These are phyloP conservation scores for Seriola rivoliana DNA, from an alignment of 2,113 vertebrate genomes.

Conservation along the genomic window DNA sequence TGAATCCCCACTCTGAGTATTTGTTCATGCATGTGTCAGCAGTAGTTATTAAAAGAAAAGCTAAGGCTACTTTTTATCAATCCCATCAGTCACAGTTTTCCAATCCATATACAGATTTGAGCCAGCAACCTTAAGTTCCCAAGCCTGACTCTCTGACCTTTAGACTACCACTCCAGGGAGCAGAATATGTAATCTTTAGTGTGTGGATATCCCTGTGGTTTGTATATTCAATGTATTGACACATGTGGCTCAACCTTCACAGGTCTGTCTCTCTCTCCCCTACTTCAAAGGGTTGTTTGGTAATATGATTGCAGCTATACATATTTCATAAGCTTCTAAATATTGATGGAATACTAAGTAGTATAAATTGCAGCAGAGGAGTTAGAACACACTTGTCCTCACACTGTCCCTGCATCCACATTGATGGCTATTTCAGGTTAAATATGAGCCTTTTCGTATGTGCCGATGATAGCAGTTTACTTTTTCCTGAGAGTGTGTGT, in stretches of 20 bases:
- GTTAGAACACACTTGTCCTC: slow-evolving; percentile 9
- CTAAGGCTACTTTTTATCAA: background rate
- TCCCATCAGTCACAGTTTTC: slow-evolving; percentile 2
- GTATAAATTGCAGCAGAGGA: slow-evolving; percentile 43
- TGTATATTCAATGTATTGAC: slow-evolving; percentile 52
- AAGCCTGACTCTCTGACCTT: slow-evolving; percentile 11
- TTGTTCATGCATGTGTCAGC: background rate
- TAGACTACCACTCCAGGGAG: slow-evolving; percentile 14
- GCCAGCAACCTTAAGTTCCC: slow-evolving; percentile 22
- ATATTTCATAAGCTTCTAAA: slow-evolving; percentile 73
- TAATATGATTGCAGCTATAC: slow-evolving; percentile 55
- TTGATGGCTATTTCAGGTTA: slow-evolving; percentile 63
- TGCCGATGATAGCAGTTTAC: slow-evolving; percentile 28
- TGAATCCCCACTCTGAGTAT: background rate
- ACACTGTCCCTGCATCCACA: slow-evolving; percentile 29
- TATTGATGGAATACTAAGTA: slow-evolving; percentile 52
- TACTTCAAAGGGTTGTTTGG: slow-evolving; percentile 62
- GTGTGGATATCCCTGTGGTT: slow-evolving; percentile 37
- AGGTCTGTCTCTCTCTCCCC: slow-evolving; percentile 40
- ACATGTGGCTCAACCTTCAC: slow-evolving; percentile 36
- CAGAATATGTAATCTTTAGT: slow-evolving; percentile 22
- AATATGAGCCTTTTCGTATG: slow-evolving; percentile 41
- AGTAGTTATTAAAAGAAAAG: background rate
- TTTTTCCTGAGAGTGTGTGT: slow-evolving; percentile 16
- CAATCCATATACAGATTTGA: slow-evolving; percentile 7